Evolutionary conservation across 2,113 vertebrate species (phyloP).

Genomic region (Serilophus lunatus): DNA sequence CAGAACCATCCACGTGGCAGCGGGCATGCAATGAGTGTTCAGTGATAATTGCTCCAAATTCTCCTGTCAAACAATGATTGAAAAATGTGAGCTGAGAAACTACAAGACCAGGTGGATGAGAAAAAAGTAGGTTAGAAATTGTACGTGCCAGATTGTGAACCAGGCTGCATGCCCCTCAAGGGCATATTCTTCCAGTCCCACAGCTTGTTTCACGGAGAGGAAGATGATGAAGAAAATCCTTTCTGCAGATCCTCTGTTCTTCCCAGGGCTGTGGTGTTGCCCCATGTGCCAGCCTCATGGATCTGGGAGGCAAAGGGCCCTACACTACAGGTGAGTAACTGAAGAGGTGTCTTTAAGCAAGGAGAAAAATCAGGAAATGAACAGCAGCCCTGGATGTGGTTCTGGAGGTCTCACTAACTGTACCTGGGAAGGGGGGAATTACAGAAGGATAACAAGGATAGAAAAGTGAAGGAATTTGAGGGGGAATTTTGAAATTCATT

Average conservation of each 20-base stretch:
- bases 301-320: background rate
- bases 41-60: background rate
- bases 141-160: background rate
- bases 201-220: background rate
- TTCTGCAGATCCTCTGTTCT: background rate
- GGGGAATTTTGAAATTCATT: background rate
- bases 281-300: rapidly evolving
- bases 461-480: background rate
- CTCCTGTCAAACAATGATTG: background rate
- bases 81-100: background rate
- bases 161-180: background rate
- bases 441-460: background rate
- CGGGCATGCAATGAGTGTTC: background rate
- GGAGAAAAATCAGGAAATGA: background rate
- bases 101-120: background rate
- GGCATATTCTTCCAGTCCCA: background rate
- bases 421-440: background rate
- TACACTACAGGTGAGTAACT: background rate
- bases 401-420: background rate
- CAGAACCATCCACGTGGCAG: background rate
- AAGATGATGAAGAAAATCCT: background rate
- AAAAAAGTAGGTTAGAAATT: background rate
- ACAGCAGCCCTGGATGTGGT: background rate
- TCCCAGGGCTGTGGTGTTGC: background rate
- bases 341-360: background rate